Evolutionary conservation across 92 coral and sea anemone genomes (phyloP).

Genomic region (Zoanthus gigantus): DNA sequence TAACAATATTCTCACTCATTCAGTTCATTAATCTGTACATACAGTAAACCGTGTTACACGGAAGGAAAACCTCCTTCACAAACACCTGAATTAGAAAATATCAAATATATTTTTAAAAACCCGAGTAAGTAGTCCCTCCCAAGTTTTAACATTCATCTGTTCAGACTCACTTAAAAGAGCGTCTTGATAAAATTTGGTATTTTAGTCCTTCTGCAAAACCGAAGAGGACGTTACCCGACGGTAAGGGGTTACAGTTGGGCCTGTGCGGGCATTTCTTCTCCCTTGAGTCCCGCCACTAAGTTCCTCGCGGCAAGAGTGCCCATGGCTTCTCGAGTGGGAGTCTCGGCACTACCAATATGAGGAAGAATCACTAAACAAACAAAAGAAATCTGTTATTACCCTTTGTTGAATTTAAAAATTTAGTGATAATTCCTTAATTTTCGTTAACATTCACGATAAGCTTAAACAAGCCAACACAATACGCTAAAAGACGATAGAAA

Average conservation of each 20-base stretch:
- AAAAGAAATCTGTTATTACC: neutral
- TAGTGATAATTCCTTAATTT: too few relatives aligned
- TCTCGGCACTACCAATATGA: constrained; percentile 65
- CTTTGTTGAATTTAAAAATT: too few relatives aligned
- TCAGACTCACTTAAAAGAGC: neutral
- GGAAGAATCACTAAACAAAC: constrained; percentile 56
- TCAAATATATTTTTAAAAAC: too few relatives aligned
- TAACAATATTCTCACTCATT: too few relatives aligned
- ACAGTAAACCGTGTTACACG: too few relatives aligned
- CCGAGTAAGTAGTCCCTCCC: neutral
- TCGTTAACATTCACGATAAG: too few relatives aligned
- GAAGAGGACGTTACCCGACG: neutral
- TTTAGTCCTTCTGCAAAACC: neutral
- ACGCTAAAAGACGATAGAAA: too few relatives aligned
- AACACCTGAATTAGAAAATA: too few relatives aligned
- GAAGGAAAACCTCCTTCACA: too few relatives aligned
- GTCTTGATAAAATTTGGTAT: neutral
- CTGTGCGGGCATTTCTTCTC: constrained; percentile 59
- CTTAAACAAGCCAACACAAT: too few relatives aligned
- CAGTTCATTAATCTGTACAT: too few relatives aligned
- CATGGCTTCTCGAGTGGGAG: constrained; percentile 62
- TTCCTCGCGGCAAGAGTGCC: constrained; percentile 59
- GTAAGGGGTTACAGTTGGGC: constrained; percentile 31
- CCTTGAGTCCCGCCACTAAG: constrained; percentile 51
- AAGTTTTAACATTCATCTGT: neutral